Evolutionary conservation across 1,140 invertebrate genomes (phyloP), one percentile per base, ranked within the genome.

Genomic region (Cyphomyrmex costatus): DNA sequence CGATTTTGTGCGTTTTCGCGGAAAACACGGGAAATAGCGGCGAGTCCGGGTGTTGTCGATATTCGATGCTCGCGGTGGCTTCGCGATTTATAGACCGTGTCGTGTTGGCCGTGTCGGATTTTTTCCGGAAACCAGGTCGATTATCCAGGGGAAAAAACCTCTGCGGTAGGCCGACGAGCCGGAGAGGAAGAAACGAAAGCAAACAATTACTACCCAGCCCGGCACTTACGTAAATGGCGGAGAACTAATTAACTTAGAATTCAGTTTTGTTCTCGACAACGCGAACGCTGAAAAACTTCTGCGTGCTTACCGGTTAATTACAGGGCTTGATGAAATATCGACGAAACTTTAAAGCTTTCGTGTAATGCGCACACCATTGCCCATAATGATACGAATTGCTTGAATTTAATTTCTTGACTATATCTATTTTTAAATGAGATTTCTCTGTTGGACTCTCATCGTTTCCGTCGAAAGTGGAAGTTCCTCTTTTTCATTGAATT

Each of bases 191-290:
- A 88, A 88, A 88, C 36, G 60, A 56, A 68, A 61, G 74, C 68
- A 70, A 85, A 89, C 88, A 88, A 89, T 89, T 89, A 89, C 46
- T 89, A 89, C 46, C 74, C 53, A 61, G 27, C 27, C 27, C 51
- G 36, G 77, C 78, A 86, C 77, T 86, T 86, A 86, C 49, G 87
- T 76, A 89, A 88, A 82, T 88, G 83, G 76, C 83, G 74, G 60
- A 36, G 21, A 70, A 49, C 33, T 88, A 88, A 88, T 89, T 89
- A 86, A 89, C 70, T 88, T 79, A 89, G 85, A 85, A 86, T 82
- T 86, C 86, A 83, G 84, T 86, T 79, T 86, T 86, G 85, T 87
- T 68, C 79, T 73, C 79, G 79, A 70, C 79, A 83, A 83, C 79
- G 65, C 42, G 46, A 74, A 83, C 79, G 49, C 68, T 83, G 68